Conservation (phyloP, 1,140 invertebrate genomes). For the Cotesia glomerata region DNA sequence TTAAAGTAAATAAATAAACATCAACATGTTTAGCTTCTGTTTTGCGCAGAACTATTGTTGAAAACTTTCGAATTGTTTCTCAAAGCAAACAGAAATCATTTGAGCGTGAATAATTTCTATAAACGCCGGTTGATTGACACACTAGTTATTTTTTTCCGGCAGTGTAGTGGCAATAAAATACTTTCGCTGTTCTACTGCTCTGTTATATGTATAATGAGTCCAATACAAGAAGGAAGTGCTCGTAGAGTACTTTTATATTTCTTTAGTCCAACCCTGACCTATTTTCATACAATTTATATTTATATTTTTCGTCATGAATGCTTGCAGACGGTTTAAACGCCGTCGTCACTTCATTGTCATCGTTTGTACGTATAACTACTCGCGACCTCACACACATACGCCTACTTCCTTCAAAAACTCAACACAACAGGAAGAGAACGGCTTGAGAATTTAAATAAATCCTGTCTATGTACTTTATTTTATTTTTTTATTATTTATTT, state of each 20-base stretch:
- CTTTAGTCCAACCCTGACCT: constrained; percentile 47
- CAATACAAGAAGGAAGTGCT: background rate
- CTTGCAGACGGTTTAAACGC: constrained; percentile 29
- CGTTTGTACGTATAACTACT: background rate
- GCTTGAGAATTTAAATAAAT: constrained; percentile 5
- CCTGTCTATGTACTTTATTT: background rate
- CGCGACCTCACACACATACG: constrained; percentile 28
- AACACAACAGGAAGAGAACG: constrained; percentile 15
- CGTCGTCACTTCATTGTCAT: constrained; percentile 41
- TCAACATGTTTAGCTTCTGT: background rate
- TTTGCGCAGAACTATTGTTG: background rate
- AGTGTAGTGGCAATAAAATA: background rate
- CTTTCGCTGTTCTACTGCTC: background rate
- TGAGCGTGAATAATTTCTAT: background rate
- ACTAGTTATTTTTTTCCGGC: background rate
- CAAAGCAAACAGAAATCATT: background rate
- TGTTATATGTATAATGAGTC: background rate
- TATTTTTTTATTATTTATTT: background rate
- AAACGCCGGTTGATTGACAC: background rate
- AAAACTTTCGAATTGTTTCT: background rate
- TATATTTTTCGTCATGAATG: constrained; percentile 28
- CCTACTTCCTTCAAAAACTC: constrained; percentile 41
- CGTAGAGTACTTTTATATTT: background rate
- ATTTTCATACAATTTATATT: constrained; percentile 41
- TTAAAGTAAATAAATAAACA: background rate